Percentiles rank a stretch among this genome's conserved stretches.
Evolutionary conservation across 2,888 invertebrate species (phyloP).

Genomic region (Megamerina dolium): DNA sequence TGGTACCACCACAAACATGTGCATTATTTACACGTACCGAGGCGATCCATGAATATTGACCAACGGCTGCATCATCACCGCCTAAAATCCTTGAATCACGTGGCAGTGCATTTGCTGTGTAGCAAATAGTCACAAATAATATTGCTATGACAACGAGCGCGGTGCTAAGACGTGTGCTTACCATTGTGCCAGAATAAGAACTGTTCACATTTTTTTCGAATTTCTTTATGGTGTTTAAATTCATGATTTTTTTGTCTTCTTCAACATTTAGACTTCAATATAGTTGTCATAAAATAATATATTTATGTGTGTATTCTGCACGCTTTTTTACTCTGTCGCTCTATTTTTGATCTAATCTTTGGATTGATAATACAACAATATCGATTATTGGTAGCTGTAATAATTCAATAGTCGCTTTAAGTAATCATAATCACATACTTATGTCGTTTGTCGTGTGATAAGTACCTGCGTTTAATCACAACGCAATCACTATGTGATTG

Average conservation of each 20-base stretch:
- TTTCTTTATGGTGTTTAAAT: neutral
- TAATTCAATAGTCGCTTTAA: too few relatives aligned
- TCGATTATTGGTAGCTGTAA: too few relatives aligned
- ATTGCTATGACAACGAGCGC: constrained; percentile 15
- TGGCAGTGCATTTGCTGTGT: constrained; percentile 8
- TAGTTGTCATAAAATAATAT: too few relatives aligned
- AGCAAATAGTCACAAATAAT: constrained; percentile 9
- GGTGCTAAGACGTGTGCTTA: constrained; percentile 25
- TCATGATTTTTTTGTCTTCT: neutral
- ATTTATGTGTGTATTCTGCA: too few relatives aligned
- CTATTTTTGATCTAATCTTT: too few relatives aligned
- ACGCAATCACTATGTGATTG: too few relatives aligned
- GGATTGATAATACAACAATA: too few relatives aligned
- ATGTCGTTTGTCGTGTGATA: too few relatives aligned
- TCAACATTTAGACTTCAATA: too few relatives aligned
- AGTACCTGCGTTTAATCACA: too few relatives aligned
- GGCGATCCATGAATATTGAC: constrained; percentile 42
- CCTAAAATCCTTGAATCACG: constrained; percentile 30
- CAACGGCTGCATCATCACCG: constrained; percentile 36
- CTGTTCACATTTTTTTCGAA: constrained; percentile 3
- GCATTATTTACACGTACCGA: constrained; percentile 36
- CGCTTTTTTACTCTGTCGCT: too few relatives aligned
- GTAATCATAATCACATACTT: too few relatives aligned
- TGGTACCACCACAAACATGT: constrained; percentile 32
- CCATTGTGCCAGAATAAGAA: constrained; percentile 22